Evolutionary conservation across 2,888 invertebrate species (phyloP).

Genomic region (Thymelicus sylvestris): DNA sequence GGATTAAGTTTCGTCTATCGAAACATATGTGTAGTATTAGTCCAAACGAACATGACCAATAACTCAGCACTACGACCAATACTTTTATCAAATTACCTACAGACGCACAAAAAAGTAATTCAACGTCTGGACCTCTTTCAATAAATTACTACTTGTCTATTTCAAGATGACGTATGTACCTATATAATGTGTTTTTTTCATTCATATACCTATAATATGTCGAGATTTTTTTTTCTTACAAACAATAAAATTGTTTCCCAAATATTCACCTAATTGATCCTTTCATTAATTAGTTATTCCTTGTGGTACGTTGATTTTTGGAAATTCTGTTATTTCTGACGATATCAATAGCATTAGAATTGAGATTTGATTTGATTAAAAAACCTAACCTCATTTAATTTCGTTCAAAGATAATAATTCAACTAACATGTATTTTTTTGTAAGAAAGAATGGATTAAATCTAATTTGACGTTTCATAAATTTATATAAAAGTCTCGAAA

Average conservation of each 20-base stretch:
- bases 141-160: not conserved
- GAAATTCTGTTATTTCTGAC: too few species aligned
- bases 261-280: too few species aligned
- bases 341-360: too few species aligned
- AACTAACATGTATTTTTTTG: too few species aligned
- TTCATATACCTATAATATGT: not conserved
- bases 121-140: not conserved
- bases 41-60: not conserved
- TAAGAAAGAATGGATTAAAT: too few species aligned
- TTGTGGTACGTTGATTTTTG: too few species aligned
- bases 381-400: too few species aligned
- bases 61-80: slow-evolving; percentile 1
- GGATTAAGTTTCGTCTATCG: not conserved
- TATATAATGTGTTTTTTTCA: not conserved
- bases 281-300: too few species aligned
- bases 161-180: not conserved
- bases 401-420: too few species aligned
- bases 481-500: too few species aligned
- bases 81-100: not conserved
- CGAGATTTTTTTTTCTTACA: not conserved
- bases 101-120: not conserved
- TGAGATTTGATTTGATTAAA: too few species aligned
- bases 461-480: too few species aligned
- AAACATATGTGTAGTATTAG: not conserved
- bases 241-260: not conserved